These are phyloP conservation scores for Anarsia innoxiella DNA, from an alignment of 2,888 invertebrate genomes.

Conservation along the genomic window DNA sequence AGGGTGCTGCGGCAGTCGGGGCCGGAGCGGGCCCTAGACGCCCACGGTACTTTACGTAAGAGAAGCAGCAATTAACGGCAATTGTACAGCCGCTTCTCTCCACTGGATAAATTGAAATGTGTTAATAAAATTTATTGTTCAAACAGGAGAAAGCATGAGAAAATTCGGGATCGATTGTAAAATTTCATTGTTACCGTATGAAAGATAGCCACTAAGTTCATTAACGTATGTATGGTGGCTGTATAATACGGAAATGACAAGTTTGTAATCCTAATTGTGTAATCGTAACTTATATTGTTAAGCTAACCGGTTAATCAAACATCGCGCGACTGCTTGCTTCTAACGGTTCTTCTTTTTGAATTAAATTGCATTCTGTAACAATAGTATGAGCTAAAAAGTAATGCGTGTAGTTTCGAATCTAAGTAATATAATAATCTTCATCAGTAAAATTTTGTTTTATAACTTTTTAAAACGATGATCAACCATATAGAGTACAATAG, in stretches of 20 bases:
- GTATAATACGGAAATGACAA: conserved; percentile 41
- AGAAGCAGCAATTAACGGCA: conserved; percentile 67
- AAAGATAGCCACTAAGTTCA: conserved; percentile 37
- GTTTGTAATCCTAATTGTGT: conserved; percentile 31
- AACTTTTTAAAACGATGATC: too few species aligned
- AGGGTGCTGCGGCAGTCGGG: conserved; percentile 42
- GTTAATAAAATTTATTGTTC: conserved; percentile 68
- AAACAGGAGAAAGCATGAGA: conserved; percentile 54
- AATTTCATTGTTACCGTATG: conserved; percentile 40
- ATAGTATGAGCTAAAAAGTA: too few species aligned
- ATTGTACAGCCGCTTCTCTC: conserved; percentile 49
- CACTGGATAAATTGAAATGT: conserved; percentile 58
- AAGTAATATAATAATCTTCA: too few species aligned
- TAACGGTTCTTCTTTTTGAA: background rate
- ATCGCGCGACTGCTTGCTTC: conserved; percentile 2
- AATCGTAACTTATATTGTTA: conserved; percentile 23
- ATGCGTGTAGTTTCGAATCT: too few species aligned
- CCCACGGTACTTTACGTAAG: conserved; percentile 49
- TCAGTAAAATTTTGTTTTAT: too few species aligned
- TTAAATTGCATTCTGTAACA: too few species aligned
- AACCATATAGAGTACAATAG: conserved; percentile 15
- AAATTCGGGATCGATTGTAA: conserved; percentile 47
- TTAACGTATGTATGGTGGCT: conserved; percentile 36
- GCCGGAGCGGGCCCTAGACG: conserved; percentile 39
- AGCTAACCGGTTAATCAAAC: conserved; percentile 16